Evolutionary conservation across 2,888 invertebrate species (phyloP).

Genomic region (Sarcophaga carnaria): DNA sequence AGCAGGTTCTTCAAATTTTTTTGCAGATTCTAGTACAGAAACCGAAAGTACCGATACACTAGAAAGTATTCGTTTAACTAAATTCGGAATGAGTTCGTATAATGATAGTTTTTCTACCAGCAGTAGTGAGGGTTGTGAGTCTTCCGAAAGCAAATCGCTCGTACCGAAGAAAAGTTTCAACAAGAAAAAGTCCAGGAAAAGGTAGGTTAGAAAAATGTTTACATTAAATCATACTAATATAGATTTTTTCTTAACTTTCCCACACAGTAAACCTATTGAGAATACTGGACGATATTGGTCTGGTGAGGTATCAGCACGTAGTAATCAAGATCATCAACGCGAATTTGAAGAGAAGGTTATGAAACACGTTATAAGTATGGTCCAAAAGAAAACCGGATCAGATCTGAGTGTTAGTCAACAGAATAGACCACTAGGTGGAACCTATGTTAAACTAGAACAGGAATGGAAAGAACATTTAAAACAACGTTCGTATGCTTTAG

Average conservation of each 20-base stretch:
- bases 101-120: slow-evolving; percentile 76
- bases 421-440: slow-evolving; percentile 84
- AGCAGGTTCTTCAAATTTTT: slow-evolving; percentile 67
- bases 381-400: slow-evolving; percentile 79
- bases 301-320: slow-evolving; percentile 88
- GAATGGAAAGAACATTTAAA: slow-evolving; percentile 87
- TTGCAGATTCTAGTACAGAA: slow-evolving; percentile 79
- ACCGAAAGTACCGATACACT: slow-evolving; percentile 76
- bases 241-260: neutral
- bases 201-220: slow-evolving; percentile 9
- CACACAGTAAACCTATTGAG: slow-evolving; percentile 69
- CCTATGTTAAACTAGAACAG: slow-evolving; percentile 88
- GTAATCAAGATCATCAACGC: slow-evolving; percentile 94
- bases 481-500: slow-evolving; percentile 71
- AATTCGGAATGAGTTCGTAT: slow-evolving; percentile 51
- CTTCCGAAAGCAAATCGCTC: slow-evolving; percentile 75
- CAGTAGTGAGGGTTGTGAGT: slow-evolving; percentile 82
- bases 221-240: neutral
- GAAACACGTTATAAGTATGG: slow-evolving; percentile 81
- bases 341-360: slow-evolving; percentile 91
- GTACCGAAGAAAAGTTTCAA: slow-evolving; percentile 57
- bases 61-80: slow-evolving; percentile 48
- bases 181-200: slow-evolving; percentile 51
- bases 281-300: slow-evolving; percentile 87
- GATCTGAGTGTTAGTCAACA: slow-evolving; percentile 75